A percentile compares a stretch with the other conserved stretches of the same genome.
phyloP scores from a whole-genome alignment of 2,113 vertebrate genomes.

The Opisthocomus hoazin region DNA sequence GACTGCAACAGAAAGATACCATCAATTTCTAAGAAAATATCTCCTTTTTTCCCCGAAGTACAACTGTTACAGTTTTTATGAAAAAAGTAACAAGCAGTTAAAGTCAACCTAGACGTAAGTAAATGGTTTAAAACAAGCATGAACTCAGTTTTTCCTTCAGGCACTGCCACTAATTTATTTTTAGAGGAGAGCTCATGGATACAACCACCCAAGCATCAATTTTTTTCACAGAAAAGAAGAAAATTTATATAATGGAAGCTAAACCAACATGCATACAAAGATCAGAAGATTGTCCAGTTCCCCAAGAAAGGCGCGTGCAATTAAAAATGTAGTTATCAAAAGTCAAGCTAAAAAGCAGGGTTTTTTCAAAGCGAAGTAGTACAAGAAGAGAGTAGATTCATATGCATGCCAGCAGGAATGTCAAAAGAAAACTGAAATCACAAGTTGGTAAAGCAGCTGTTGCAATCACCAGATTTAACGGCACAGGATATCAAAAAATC shows the following conservation, averaged over 20 bases:
- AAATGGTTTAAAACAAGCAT: neutral
- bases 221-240: neutral
- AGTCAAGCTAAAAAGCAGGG: neutral
- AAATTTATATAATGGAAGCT: neutral
- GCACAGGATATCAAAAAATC: neutral
- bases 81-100: neutral
- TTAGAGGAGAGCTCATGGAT: neutral
- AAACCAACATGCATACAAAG: neutral
- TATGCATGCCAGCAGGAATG: neutral
- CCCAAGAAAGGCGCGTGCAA: neutral
- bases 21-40: neutral
- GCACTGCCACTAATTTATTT: neutral
- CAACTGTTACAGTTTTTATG: neutral
- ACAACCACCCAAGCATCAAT: neutral
- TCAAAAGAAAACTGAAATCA: constrained; percentile 34
- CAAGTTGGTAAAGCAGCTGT: constrained; percentile 21
- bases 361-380: neutral
- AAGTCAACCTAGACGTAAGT: neutral
- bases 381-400: neutral
- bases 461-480: constrained; percentile 12
- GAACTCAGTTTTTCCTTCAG: neutral
- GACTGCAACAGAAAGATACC: neutral
- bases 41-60: neutral
- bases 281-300: neutral
- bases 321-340: neutral